These are phyloP conservation scores for Wasmannia auropunctata DNA, from an alignment of 1,140 invertebrate genomes.

Conservation along the genomic window DNA sequence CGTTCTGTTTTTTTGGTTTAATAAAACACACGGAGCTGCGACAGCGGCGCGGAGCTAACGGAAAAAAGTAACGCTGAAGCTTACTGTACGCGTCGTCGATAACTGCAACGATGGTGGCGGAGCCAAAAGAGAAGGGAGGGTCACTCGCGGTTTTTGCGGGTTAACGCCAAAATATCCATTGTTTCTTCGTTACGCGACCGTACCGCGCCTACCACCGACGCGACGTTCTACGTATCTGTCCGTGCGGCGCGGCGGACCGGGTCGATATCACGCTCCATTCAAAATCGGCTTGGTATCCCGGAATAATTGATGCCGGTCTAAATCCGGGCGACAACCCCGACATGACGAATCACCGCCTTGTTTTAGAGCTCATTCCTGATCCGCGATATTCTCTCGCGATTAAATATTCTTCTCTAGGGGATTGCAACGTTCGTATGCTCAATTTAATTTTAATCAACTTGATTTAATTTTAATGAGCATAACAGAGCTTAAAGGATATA, in stretches of 20 bases:
- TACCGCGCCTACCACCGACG: slow-evolving; percentile 21
- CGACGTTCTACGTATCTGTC: slow-evolving; percentile 25
- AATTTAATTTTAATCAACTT: background rate
- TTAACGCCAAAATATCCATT: slow-evolving; percentile 67
- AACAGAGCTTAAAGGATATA: background rate
- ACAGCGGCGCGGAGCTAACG: background rate
- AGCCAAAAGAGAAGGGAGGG: slow-evolving; percentile 19
- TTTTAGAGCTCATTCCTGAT: slow-evolving; percentile 52
- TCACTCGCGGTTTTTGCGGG: slow-evolving; percentile 62
- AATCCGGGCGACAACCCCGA: slow-evolving; percentile 49
- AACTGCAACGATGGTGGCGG: slow-evolving; percentile 37
- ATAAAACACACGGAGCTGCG: slow-evolving; percentile 9
- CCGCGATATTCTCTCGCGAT: slow-evolving; percentile 17
- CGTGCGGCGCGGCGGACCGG: slow-evolving; percentile 47
- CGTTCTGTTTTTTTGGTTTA: slow-evolving; percentile 45
- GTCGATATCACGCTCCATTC: slow-evolving; percentile 59
- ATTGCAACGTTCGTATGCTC: background rate
- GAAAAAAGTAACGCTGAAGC: slow-evolving; percentile 56
- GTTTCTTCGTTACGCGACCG: slow-evolving; percentile 71
- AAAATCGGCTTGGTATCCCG: slow-evolving; percentile 59
- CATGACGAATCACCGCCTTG: slow-evolving; percentile 55
- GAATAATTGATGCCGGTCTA: slow-evolving; percentile 60
- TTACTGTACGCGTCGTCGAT: slow-evolving; percentile 57
- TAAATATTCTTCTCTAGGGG: slow-evolving; percentile 15
- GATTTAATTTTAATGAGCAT: background rate